Evolutionary conservation across 1,140 invertebrate genomes (phyloP), one percentile per base, ranked within the genome.

Genomic region (Papilio aristodemus): DNA sequence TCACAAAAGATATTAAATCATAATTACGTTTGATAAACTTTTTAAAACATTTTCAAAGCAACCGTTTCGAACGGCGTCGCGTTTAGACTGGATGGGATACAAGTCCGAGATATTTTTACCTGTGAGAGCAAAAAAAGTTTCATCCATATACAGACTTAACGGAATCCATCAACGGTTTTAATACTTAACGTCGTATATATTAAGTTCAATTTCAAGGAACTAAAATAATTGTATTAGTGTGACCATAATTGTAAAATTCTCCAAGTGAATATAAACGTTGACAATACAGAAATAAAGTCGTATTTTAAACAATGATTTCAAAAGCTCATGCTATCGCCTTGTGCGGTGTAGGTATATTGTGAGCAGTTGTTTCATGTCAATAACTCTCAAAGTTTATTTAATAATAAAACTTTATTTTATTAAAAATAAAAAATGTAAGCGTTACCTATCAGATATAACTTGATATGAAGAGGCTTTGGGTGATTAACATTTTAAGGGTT

Each of bases 51-150:
- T 67, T 70, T 36, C 39, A 43, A 46, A 69, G 57, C 66, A 43
- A 75, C 78, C 73, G 75, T 43, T 60, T 62, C 60, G 71, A 70
- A 50, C 62, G 78, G 81, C 87, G 79, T 81, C 82, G 76, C 78
- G 78, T 83, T 85, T 84, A 81, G 76, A 87, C 85, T 89, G 85
- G 76, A 76, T 77, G 68, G 72, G 75, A 77, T 72, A 77, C 70
- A 71, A 82, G 71, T 71, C 76, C 63, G 78, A 86, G 84, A 87
- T 90, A 90, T 89, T 89, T 90, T 89, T 90, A 89, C 88, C 88
- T 90, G 88, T 73, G 76, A 74, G 80, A 80, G 79, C 79, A 88
- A 90, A 83, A 89, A 89, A 90, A 87, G 77, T 82, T 81, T 78
- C 69, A 77, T 80, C 78, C 81, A 70, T 75, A 76, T 76, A 75